These are phyloP conservation scores for Rhyacophila brunnea DNA, from an alignment of 1,140 invertebrate species.

Conservation along the genomic window DNA sequence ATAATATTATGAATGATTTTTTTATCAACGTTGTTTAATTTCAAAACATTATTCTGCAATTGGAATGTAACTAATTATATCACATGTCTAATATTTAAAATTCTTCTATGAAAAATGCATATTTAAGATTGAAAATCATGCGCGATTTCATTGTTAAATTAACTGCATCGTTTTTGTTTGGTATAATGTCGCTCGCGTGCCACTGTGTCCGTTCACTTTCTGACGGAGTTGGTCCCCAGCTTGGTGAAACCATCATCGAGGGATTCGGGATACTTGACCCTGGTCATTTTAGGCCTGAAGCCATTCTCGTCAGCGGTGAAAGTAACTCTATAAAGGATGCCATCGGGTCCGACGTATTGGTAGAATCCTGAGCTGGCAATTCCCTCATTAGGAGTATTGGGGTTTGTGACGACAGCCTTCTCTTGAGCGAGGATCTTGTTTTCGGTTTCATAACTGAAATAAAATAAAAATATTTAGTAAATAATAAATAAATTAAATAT, in stretches of 20 bases:
- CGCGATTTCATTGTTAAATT: slow-evolving; percentile 1
- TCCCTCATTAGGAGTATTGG: slow-evolving; percentile 56
- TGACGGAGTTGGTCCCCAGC: slow-evolving; percentile 8
- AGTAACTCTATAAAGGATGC: slow-evolving; percentile 59
- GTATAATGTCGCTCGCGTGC: slow-evolving; percentile 10
- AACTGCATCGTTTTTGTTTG: slow-evolving; percentile 15
- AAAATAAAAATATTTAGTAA: not conserved
- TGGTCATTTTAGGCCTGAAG: slow-evolving; percentile 59
- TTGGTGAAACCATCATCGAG: slow-evolving; percentile 34
- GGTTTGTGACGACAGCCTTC: slow-evolving; percentile 57
- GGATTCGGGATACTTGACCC: slow-evolving; percentile 50
- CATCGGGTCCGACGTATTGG: slow-evolving; percentile 62
- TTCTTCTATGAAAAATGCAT: no score
- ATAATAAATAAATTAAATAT: not conserved
- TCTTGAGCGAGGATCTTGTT: slow-evolving; percentile 75
- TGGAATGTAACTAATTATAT: no score
- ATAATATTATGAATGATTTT: no score
- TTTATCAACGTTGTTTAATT: no score
- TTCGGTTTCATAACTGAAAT: slow-evolving; percentile 68
- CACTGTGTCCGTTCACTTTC: not conserved
- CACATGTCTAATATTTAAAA: no score
- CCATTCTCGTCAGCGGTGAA: slow-evolving; percentile 68
- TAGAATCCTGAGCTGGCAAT: slow-evolving; percentile 66
- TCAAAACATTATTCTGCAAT: no score
- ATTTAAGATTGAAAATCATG: not conserved